Evolutionary conservation across 2,113 vertebrate species (phyloP).

Genomic region (Mesitornis unicolor): DNA sequence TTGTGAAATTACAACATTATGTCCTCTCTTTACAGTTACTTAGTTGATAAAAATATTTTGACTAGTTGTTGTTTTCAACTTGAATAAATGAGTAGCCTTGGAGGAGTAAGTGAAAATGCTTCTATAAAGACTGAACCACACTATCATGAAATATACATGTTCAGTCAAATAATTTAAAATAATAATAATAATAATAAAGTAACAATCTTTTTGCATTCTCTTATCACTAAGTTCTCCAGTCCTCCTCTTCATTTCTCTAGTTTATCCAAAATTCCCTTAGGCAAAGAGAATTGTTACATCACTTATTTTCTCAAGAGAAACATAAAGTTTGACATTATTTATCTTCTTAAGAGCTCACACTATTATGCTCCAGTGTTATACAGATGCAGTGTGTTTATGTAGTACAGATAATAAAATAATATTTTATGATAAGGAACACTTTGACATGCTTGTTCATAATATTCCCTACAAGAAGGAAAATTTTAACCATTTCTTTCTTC

Average conservation of each 20-base stretch:
- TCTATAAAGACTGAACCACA: not conserved
- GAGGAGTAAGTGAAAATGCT: not conserved
- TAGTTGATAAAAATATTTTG: constrained; percentile 30
- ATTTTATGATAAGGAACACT: not conserved
- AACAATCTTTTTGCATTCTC: not conserved
- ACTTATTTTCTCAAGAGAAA: not conserved
- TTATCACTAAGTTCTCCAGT: not conserved
- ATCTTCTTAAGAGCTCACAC: not conserved
- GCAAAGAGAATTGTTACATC: not conserved
- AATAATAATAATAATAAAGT: not conserved
- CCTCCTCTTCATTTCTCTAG: not conserved
- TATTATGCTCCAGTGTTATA: not conserved
- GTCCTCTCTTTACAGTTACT: not conserved
- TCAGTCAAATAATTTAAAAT: not conserved
- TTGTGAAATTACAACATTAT: not conserved
- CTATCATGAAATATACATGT: not conserved
- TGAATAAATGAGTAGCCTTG: not conserved
- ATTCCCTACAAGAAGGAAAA: not conserved
- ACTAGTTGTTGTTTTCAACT: constrained; percentile 15
- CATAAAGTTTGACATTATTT: not conserved
- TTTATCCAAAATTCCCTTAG: not conserved
- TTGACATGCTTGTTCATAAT: not conserved
- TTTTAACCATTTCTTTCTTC: not conserved
- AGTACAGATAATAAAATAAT: not conserved
- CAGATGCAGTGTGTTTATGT: not conserved